Evolutionary conservation across 2,797 vertebrate species (phyloP).

Genomic region (Sebastes jordani): DNA sequence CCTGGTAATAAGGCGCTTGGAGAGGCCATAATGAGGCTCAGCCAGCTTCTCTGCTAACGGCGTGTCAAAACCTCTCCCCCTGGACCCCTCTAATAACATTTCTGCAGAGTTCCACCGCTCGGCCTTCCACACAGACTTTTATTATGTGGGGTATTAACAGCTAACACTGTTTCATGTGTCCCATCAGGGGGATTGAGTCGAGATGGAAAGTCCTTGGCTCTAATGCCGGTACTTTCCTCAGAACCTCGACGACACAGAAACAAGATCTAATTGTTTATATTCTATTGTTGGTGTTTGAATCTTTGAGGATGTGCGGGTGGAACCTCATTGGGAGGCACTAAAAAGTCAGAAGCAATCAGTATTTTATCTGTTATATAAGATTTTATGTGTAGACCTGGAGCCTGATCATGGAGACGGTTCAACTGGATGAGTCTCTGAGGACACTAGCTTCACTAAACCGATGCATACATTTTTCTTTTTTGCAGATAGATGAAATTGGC

Average conservation of each 20-base stretch:
- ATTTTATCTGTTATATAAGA: neutral
- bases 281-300: neutral
- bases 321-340: neutral
- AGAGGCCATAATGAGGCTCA: conserved; percentile 21
- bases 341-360: neutral
- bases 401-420: neutral
- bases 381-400: neutral
- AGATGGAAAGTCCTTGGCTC: neutral
- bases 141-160: neutral
- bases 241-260: neutral
- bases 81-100: neutral
- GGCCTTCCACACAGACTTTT: neutral
- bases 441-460: neutral
- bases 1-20: conserved; percentile 18
- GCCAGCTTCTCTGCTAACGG: conserved; percentile 3
- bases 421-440: neutral
- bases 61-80: conserved; percentile 9
- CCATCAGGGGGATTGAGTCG: neutral
- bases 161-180: neutral
- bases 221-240: neutral
- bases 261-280: neutral
- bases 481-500: neutral
- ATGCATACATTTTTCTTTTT: neutral
- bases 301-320: neutral
- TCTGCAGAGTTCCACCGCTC: conserved; percentile 4